Evolutionary conservation across 2,888 invertebrate genomes (phyloP).

Genomic region (Drosophila yooni): DNA sequence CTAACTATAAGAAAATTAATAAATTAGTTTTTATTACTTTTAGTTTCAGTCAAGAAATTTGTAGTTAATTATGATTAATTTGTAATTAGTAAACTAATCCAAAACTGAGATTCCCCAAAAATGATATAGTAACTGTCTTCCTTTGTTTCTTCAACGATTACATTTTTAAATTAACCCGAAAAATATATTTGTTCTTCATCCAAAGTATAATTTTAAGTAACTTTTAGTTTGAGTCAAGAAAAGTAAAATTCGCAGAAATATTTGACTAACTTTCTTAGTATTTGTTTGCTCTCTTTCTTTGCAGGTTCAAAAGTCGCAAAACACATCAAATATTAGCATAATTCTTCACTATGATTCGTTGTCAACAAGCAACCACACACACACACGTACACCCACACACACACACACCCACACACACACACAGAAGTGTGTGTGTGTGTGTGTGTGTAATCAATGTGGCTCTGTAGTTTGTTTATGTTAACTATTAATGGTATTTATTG

Average conservation of each 20-base stretch:
- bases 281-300: conserved; percentile 32
- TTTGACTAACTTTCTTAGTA: conserved; percentile 1
- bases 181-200: no score
- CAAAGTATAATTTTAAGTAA: not conserved
- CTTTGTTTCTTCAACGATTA: no score
- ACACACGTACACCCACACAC: conserved; percentile 23
- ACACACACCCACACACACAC: conserved; percentile 22
- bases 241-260: not conserved
- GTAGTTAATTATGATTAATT: rapidly evolving
- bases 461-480: conserved; percentile 72
- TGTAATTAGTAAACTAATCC: not conserved
- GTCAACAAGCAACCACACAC: conserved; percentile 26
- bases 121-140: no score
- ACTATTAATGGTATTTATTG: conserved; percentile 77
- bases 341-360: conserved; percentile 64
- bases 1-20: not conserved
- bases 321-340: conserved; percentile 79
- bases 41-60: not conserved
- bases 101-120: not conserved
- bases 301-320: conserved; percentile 77
- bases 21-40: not conserved
- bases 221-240: not conserved
- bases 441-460: not conserved
- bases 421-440: conserved; percentile 10
- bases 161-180: no score